Base-by-base conservation (phyloP, 1,140 invertebrate species). In the Drosophila obscura region DNA sequence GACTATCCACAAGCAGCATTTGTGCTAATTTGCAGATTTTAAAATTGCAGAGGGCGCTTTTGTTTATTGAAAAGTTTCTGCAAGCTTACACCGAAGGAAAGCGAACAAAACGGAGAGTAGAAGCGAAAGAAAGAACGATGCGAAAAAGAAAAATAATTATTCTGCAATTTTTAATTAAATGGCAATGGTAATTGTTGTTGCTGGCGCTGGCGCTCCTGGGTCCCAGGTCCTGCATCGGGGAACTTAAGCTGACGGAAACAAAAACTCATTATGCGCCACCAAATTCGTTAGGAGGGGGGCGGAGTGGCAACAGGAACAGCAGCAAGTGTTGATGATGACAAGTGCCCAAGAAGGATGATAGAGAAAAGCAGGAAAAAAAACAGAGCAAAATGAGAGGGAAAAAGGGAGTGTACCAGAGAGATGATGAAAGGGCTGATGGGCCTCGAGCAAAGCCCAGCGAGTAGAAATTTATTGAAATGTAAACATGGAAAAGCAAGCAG, bases 81-180 rank as follows among this genome's bases (percentile, higher is more conserved):
- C 66, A 44, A 57, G 51, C 52, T 26, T 41, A 31, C 26, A 11
- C 24, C 28, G 45, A 35, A 58, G 63, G 39, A 51, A 16, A 49
- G 57, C 67, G 68, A 67, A 28, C 31, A 73, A 61, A 67, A 48
- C 49, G 39, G 50, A 51, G 49, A 53, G 46, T 46, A 31, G 22
- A 19, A 26, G 24, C 24, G 56, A 59, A 72, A 82, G 66, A 79
- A 50, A 48, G 28, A 59, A 60, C 80, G 60, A 61, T 65, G 67
- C 66, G 79, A 68, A 77, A 75, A 87, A 69, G 76, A 87, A 87
- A 88, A 80, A 83, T 88, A 88, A 87, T 87, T 87, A 87, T 87
- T 88, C 83, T 88, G 83, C 83, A 87, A 88, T 87, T 87, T 87
- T 87, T 87, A 87, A 87, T 87, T 87, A 87, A 87, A 87, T 88